Base-by-base conservation (phyloP, 2,113 vertebrate genomes). In the Sinocyclocheilus grahami region DNA sequence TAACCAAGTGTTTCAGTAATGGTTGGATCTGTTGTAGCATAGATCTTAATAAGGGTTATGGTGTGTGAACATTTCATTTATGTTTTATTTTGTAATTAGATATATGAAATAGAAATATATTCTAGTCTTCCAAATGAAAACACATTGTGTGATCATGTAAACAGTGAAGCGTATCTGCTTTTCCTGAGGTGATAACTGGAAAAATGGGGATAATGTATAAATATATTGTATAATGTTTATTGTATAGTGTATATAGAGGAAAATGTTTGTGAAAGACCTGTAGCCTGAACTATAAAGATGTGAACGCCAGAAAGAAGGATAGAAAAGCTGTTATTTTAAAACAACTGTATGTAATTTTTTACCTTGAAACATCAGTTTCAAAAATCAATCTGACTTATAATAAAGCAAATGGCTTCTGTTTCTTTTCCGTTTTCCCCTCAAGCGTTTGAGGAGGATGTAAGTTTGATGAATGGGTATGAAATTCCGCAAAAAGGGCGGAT, bases 121-220 rank as follows among this genome's bases (percentile, higher is more conserved):
- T 84, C 71, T 85, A 85, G 89, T 90, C 90, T 91, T 91, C 90
- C 90, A 88, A 86, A 80, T 78, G 51, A 85, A 76, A 71, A 71
- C 63, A 27, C 27, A 71, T 86, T 1, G 53, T 81, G 85, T 84
- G 81, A 67, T 88, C 51, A 80, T 84, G 76, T 85, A 82, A 78
- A 48, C 63, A 69, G 55, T 88, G 85, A 84, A 14, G 48, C 63
- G 78, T 51, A 60, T n/a, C 85, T 86, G 53, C 77, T 86, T 37
- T 81, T 71, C 78, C 71, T 33, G 78, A 37, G 24, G 78, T 24
- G 16, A 53, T 39, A 10, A 48, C 78, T 9, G 8, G 78, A 75
- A 79, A 86, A 74, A 8, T 67, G 46, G 0, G n/a, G 65, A 72
- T 80, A 53, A n/a, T 65, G 42, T 58, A 60, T 62, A 60, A 37